phyloP scores from a whole-genome alignment of 2,113 vertebrate genomes.

The Orthochromis malagaraziensis region DNA sequence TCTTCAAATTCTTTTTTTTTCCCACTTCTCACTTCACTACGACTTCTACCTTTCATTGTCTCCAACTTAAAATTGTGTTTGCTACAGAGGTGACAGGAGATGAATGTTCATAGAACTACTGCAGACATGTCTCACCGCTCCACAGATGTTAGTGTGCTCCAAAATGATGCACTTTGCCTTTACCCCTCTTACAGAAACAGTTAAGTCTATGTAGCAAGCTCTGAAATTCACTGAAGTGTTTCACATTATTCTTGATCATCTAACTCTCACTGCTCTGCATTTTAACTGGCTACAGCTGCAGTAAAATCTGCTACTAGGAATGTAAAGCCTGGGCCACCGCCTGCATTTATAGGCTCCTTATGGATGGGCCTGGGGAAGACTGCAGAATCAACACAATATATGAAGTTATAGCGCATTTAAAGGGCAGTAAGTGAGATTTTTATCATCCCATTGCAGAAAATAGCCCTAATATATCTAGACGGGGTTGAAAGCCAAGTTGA shows the following conservation, averaged over 20 bases:
- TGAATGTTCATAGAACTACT: not conserved
- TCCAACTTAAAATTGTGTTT: slow-evolving; percentile 13
- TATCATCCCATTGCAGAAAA: slow-evolving; percentile 25
- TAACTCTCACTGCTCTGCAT: slow-evolving; percentile 2
- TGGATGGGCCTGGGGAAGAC: slow-evolving; percentile 2
- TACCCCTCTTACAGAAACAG: not conserved
- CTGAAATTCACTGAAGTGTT: slow-evolving; percentile 12
- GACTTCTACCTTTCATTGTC: not conserved
- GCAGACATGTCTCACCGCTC: not conserved
- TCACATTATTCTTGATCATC: slow-evolving; percentile 13
- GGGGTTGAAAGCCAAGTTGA: slow-evolving; percentile 24
- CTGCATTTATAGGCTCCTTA: slow-evolving; percentile 22
- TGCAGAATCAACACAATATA: slow-evolving; percentile 56
- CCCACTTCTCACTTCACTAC: not conserved
- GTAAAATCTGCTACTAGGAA: slow-evolving; percentile 13
- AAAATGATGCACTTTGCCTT: not conserved
- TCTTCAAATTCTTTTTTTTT: not conserved
- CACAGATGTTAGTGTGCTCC: not conserved
- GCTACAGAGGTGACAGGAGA: not conserved
- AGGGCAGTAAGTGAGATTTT: slow-evolving; percentile 30
- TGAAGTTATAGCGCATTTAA: slow-evolving; percentile 44
- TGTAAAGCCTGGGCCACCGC: not conserved
- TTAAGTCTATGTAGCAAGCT: not conserved
- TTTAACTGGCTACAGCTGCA: slow-evolving; percentile 13
- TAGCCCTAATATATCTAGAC: slow-evolving; percentile 29